phyloP scores from a whole-genome alignment of 1,140 invertebrate genomes.

The Proctacanthus coquilletti region DNA sequence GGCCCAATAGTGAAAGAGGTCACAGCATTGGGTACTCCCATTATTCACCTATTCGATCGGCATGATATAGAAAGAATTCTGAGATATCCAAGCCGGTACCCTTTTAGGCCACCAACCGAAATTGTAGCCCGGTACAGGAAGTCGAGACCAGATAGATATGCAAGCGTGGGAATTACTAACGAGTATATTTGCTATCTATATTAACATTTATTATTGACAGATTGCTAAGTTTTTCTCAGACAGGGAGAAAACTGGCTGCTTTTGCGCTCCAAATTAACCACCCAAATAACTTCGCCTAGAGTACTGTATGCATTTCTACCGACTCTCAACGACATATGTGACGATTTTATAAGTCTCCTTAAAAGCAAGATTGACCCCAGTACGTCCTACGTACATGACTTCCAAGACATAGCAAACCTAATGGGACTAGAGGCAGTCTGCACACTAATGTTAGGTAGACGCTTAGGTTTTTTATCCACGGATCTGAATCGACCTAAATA shows the following conservation, averaged over 20 bases:
- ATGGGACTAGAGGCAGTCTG: conserved; percentile 69
- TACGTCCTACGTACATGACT: conserved; percentile 36
- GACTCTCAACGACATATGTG: conserved; percentile 55
- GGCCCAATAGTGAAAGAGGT: conserved; percentile 65
- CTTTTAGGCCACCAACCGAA: conserved; percentile 67
- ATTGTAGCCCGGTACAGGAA: conserved; percentile 61
- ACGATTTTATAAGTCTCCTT: conserved; percentile 61
- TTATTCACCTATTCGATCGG: conserved; percentile 61
- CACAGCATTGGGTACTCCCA: conserved; percentile 51
- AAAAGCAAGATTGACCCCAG: conserved; percentile 33
- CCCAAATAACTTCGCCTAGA: conserved; percentile 56
- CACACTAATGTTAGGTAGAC: conserved; percentile 54
- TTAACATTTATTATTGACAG: no score
- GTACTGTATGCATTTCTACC: conserved; percentile 64
- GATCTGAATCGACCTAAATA: conserved; percentile 33
- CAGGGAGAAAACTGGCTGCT: conserved; percentile 68
- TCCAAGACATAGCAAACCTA: conserved; percentile 56
- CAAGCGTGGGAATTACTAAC: conserved; percentile 62
- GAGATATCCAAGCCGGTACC: conserved; percentile 50
- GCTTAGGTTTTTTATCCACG: conserved; percentile 61
- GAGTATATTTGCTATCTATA: no score
- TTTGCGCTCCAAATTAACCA: conserved; percentile 54
- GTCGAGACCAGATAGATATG: conserved; percentile 59
- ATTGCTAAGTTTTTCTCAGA: no score
- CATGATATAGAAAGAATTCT: conserved; percentile 63